A percentile compares a stretch with the other conserved stretches of the same genome.
Evolutionary conservation across 2,113 vertebrate genomes (phyloP).

Genomic region (Esox niger): DNA sequence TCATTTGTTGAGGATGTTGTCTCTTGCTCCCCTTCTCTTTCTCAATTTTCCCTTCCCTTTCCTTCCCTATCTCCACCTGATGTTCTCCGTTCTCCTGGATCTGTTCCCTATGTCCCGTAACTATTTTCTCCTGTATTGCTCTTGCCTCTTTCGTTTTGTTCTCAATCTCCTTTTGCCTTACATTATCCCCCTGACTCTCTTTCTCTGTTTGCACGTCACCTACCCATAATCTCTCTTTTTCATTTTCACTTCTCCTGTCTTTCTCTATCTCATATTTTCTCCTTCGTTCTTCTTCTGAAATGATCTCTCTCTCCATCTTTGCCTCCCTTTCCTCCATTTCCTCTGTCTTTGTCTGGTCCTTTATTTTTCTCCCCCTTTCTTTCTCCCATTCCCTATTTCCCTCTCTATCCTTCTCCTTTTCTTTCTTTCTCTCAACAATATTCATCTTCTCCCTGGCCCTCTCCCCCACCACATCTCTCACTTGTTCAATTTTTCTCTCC

Average conservation of each 20-base stretch:
- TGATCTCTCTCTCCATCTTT: constrained; percentile 67
- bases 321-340: constrained; percentile 14
- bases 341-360: constrained; percentile 11
- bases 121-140: constrained; percentile 39
- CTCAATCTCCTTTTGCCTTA: constrained; percentile 42
- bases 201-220: constrained; percentile 27
- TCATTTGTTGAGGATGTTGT: background rate
- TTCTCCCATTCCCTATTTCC: constrained; percentile 40
- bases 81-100: constrained; percentile 12
- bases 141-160: constrained; percentile 10
- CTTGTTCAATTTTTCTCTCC: background rate
- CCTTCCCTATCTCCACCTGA: background rate
- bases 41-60: constrained; percentile 19
- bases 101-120: constrained; percentile 18
- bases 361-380: constrained; percentile 19
- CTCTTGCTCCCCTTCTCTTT: constrained; percentile 2
- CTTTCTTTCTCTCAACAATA: constrained; percentile 53
- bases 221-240: constrained; percentile 45
- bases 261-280: background rate
- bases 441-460: constrained; percentile 44
- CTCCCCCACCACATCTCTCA: background rate
- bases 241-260: constrained; percentile 41
- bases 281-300: constrained; percentile 51
- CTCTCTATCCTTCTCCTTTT: constrained; percentile 53
- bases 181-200: constrained; percentile 59